These are phyloP conservation scores for Rosalia funebris DNA, from an alignment of 2,888 invertebrate genomes.

Conservation along the genomic window DNA sequence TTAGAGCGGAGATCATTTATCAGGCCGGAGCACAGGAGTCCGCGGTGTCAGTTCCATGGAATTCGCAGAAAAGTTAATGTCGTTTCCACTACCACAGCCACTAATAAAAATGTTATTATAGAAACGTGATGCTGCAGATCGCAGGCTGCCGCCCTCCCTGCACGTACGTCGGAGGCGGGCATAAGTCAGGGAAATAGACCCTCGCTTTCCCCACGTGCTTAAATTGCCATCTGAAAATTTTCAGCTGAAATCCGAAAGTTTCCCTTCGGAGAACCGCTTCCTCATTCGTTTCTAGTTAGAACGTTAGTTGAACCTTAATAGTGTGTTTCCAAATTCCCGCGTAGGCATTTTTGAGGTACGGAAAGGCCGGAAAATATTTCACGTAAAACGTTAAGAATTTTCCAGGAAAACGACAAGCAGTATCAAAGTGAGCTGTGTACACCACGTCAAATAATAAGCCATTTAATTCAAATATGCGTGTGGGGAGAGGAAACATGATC, in stretches of 20 bases:
- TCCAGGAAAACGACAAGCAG: too few relatives aligned
- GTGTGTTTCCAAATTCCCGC: too few relatives aligned
- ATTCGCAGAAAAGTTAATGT: constrained; percentile 60
- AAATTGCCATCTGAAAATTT: constrained; percentile 41
- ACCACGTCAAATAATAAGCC: too few relatives aligned
- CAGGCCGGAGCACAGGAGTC: constrained; percentile 55
- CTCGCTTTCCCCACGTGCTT: constrained; percentile 36
- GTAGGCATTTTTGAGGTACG: too few relatives aligned
- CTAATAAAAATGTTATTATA: constrained; percentile 63
- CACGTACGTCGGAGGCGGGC: constrained; percentile 36
- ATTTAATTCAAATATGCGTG: too few relatives aligned
- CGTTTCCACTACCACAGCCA: constrained; percentile 58
- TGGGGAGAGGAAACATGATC: too few relatives aligned
- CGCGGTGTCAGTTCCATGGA: constrained; percentile 56
- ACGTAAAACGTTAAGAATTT: too few relatives aligned
- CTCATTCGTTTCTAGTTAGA: constrained; percentile 33
- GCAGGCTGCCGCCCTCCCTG: constrained; percentile 32
- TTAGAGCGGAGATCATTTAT: constrained; percentile 55
- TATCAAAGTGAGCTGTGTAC: too few relatives aligned
- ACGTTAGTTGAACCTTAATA: too few relatives aligned
- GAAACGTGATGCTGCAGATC: constrained; percentile 56
- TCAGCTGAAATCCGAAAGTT: constrained; percentile 22
- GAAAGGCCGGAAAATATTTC: too few relatives aligned
- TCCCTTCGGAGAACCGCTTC: constrained; percentile 25
- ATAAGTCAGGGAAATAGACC: constrained; percentile 34